Evolutionary conservation across 1,140 invertebrate genomes (phyloP), one percentile per base, ranked within the genome.

Genomic region (Dendrolimus kikuchii): DNA sequence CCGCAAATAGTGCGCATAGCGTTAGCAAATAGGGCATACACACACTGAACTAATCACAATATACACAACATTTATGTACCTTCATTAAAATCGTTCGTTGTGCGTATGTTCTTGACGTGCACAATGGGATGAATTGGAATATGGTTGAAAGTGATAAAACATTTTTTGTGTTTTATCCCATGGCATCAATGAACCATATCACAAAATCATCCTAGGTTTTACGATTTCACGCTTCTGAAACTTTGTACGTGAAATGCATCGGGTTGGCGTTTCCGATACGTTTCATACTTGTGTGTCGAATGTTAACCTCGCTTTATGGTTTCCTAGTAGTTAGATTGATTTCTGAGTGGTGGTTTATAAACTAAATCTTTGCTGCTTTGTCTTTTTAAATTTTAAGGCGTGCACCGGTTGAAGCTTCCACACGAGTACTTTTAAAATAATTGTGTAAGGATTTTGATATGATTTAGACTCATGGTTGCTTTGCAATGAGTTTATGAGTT

Each of bases 231-330:
- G 71, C 74, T 81, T 81, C 50, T 59, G 51, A 57, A 64, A 64
- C 49, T 60, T 53, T 74, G 62, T 72, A 73, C 63, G 69, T 73
- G 70, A 69, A 72, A 68, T 58, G 68, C 72, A 74, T 72, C 58
- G 51, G 45, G 23, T 23, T 2, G 8, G n/a, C 45, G 41, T 49
- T 51, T 46, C 44, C 60, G 68, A 75, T 73, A 64, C 64, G 66
- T 61, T 72, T 71, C 68, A 68, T 66, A 60, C 42, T n/a, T 74
- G 68, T 68, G 72, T 72, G 64, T 66, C 59, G 51, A 68, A 66
- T 64, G 62, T 78, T 81, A 80, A 82, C 74, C 71, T 75, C 71
- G 81, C 80, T 85, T 83, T 63, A 73, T 71, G 72, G 66, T 73
- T 69, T 80, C 62, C 57, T 69, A 74, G 80, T 85, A 83, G 76